Conservation (phyloP, 1,140 invertebrate genomes). For the Meloidogyne exigua region DNA sequence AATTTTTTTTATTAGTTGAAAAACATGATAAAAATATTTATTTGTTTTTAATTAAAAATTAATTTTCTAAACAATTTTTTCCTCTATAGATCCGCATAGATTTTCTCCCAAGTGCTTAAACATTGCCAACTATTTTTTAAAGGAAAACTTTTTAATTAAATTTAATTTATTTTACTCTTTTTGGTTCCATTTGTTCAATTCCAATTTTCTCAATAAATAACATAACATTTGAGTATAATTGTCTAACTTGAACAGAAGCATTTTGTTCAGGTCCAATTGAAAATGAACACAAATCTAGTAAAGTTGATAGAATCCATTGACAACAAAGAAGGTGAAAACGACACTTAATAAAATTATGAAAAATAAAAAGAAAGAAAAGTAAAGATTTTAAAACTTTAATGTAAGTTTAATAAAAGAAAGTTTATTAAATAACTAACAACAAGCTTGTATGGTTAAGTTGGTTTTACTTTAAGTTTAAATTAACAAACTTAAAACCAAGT, state of each 20-base stretch:
- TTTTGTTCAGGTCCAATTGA: conserved; percentile 45
- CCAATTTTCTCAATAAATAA: conserved; percentile 12
- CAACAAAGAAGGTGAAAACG: conserved; percentile 31
- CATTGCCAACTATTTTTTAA: conserved; percentile 68
- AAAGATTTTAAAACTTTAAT: too few species aligned
- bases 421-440: too few species aligned
- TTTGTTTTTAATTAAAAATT: too few species aligned
- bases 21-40: too few species aligned
- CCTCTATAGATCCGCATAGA: not conserved
- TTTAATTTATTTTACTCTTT: not conserved
- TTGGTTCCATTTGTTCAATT: conserved; percentile 13
- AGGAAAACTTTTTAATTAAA: not conserved
- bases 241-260: conserved; percentile 28
- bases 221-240: conserved; percentile 40
- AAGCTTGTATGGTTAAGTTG: too few species aligned
- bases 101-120: conserved; percentile 45
- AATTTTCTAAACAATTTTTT: not conserved
- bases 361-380: too few species aligned
- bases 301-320: conserved; percentile 51
- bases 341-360: conserved; percentile 19
- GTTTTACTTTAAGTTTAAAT: too few species aligned
- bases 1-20: too few species aligned
- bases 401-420: too few species aligned
- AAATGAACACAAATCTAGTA: conserved; percentile 53
- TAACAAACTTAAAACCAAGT: too few species aligned